These are phyloP conservation scores for Drosophila pseudoobscura DNA, from an alignment of 1,140 invertebrate species.

Conservation along the genomic window DNA sequence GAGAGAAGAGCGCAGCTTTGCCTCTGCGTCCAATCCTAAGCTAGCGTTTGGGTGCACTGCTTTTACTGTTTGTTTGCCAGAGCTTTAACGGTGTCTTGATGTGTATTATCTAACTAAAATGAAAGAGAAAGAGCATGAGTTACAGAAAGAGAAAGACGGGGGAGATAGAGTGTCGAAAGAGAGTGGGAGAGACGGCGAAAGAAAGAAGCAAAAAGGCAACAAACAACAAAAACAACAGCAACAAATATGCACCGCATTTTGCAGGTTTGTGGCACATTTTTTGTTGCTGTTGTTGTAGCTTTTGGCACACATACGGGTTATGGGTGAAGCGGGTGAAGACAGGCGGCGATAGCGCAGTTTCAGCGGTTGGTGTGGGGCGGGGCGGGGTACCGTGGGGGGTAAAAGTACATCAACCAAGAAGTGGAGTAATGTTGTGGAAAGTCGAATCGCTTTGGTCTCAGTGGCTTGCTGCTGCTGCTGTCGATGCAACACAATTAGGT, in stretches of 20 bases:
- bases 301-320: slow-evolving; percentile 68
- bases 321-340: slow-evolving; percentile 9
- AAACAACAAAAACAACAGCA: slow-evolving; percentile 21
- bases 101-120: slow-evolving; percentile 67
- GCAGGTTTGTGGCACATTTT: slow-evolving; percentile 79
- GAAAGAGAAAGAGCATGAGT: neutral
- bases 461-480: slow-evolving; percentile 26
- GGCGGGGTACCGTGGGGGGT: slow-evolving; percentile 8
- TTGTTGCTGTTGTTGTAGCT: slow-evolving; percentile 28
- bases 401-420: slow-evolving; percentile 60
- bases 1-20: too few relatives aligned
- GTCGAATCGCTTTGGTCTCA: slow-evolving; percentile 35
- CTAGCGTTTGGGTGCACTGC: slow-evolving; percentile 32
- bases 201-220: slow-evolving; percentile 40
- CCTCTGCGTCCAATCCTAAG: too few relatives aligned
- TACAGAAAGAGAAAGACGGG: neutral
- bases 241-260: slow-evolving; percentile 55
- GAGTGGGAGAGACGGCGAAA: slow-evolving; percentile 68
- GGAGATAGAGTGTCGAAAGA: slow-evolving; percentile 43
- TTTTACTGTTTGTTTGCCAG: slow-evolving; percentile 14
- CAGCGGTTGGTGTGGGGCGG: neutral
- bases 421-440: slow-evolving; percentile 76
- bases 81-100: slow-evolving; percentile 74
- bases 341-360: neutral
- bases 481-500: slow-evolving; percentile 81